Evolutionary conservation across 2,797 vertebrate species (phyloP).

Genomic region (Alexandromys oeconomus): DNA sequence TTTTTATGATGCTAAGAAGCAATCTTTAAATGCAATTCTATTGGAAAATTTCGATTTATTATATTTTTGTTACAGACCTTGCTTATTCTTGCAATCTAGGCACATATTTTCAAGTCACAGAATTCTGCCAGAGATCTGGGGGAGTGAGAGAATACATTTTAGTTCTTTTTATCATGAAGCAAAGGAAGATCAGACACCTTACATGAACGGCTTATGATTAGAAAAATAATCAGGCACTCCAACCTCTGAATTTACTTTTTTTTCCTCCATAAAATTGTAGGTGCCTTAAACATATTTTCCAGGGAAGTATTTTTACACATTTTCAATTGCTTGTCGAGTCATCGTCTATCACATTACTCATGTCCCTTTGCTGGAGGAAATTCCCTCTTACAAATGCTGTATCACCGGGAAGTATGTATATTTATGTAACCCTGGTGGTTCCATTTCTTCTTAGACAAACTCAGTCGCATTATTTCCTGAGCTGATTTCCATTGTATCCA

Average conservation of each 20-base stretch:
- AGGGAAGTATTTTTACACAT: constrained; percentile 69
- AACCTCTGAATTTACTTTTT: constrained; percentile 44
- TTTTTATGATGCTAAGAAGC: constrained; percentile 81
- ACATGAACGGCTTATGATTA: constrained; percentile 55
- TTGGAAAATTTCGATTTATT: constrained; percentile 64
- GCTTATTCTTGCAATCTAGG: neutral
- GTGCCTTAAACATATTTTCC: constrained; percentile 66
- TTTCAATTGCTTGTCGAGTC: constrained; percentile 71
- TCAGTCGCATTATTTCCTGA: constrained; percentile 70
- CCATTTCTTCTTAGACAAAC: constrained; percentile 76
- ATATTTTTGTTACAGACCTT: constrained; percentile 34
- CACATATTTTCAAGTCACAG: neutral
- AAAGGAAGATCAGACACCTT: constrained; percentile 48
- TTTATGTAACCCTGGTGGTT: constrained; percentile 80
- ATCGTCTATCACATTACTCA: constrained; percentile 80
- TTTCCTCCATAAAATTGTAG: constrained; percentile 51
- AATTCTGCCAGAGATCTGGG: neutral
- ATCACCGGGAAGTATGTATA: constrained; percentile 77
- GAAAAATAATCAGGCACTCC: neutral
- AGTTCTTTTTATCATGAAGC: constrained; percentile 36
- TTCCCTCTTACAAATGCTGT: constrained; percentile 78
- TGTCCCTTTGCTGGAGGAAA: constrained; percentile 77
- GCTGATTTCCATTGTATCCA: constrained; percentile 42
- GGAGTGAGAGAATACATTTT: neutral
- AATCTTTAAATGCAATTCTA: constrained; percentile 77